These are phyloP conservation scores for Balanococcus diminutus DNA, from an alignment of 2,888 invertebrate genomes.

Conservation along the genomic window DNA sequence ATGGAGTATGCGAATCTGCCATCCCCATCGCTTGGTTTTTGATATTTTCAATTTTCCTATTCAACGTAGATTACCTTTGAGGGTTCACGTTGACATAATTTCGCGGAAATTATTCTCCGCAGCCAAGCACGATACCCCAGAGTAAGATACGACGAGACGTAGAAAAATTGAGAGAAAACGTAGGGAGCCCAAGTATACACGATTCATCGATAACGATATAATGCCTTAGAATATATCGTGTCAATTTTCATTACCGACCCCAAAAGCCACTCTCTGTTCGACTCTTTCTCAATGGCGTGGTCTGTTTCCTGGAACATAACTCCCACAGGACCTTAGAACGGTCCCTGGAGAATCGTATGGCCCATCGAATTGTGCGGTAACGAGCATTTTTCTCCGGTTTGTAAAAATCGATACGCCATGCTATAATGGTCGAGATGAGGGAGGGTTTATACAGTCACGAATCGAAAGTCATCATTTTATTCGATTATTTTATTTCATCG, in stretches of 20 bases:
- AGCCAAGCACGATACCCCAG: not conserved
- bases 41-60: not conserved
- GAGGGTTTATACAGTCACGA: not conserved
- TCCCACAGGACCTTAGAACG: not conserved
- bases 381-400: not conserved
- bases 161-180: not conserved
- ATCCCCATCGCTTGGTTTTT: too few species aligned
- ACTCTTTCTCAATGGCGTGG: not conserved
- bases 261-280: not conserved
- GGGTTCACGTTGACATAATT: conserved; percentile 1
- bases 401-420: not conserved
- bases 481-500: not conserved
- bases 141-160: not conserved
- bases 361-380: not conserved
- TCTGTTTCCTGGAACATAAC: not conserved
- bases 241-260: not conserved
- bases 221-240: not conserved
- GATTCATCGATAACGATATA: conserved; percentile 3
- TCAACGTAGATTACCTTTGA: not conserved
- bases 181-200: not conserved
- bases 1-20: too few species aligned
- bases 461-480: not conserved
- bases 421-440: not conserved
- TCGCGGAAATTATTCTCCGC: not conserved
- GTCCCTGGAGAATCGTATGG: not conserved